Base-by-base conservation (phyloP, 1,140 invertebrate genomes). In the Drosophila ohnishii region DNA sequence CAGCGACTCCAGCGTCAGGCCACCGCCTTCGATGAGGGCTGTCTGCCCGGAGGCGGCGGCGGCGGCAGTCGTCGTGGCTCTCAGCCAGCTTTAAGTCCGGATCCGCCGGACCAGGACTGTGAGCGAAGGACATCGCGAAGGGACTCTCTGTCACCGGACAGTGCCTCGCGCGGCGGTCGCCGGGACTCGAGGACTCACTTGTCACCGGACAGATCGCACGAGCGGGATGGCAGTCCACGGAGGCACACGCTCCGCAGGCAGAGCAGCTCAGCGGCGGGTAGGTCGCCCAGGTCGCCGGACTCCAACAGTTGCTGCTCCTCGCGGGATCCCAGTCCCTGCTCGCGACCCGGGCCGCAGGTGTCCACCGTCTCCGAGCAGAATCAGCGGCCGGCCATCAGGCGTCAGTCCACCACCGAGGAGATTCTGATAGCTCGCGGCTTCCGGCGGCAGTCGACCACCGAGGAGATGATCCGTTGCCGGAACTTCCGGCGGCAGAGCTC, bases 381-480 rank as follows among this genome's bases (percentile, higher is more conserved):
- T 35, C 78, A 84, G 32, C 75, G 90, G 0, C 96, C 95, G 11
- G 94, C 95, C 50, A 96, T 97, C 25, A 93, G 97, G 73, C 92
- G 97, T 75, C 97, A 97, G 92, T 97, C 96, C 9, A 97, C 97
- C 1, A 97, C 97, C 1, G 96, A 97, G 91, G 97, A 98, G 92
- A 98, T 98, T 77, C 92, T 98, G 14, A 97, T 97, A 78, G 96
- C 97, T 1, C 93, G 96, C 42, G 97, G 97, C 32, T 98, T 98
- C 92, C 94, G 97, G 1, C 93, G 97, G 35, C 97, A 98, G 83
- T 97, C 96, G 2, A 97, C 97, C 2, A 97, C 96, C 0, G 97
- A 98, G 82, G 97, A 98, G 90, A 97, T 97, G 95, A 97, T 97
- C 47, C 93, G 97, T 6, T 97, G 97, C 89, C 93, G 97, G 39